A percentile compares a stretch with the other conserved stretches of the same genome.
These are phyloP conservation scores for Tachina lurida DNA, from an alignment of 2,888 invertebrate species.

Conservation along the genomic window DNA sequence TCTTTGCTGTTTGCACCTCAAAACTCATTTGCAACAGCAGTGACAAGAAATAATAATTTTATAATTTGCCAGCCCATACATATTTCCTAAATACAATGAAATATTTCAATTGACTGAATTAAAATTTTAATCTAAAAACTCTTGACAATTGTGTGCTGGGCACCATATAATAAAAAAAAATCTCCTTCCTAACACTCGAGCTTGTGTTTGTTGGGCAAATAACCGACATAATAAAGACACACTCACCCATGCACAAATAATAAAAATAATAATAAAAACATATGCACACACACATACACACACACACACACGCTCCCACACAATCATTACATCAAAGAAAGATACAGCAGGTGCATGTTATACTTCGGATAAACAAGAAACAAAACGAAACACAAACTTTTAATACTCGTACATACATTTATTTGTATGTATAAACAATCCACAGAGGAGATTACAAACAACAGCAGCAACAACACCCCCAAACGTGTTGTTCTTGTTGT, in stretches of 20 bases:
- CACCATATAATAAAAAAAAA: no score
- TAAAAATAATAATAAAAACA: no score
- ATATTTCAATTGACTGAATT: no score
- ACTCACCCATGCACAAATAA: background rate
- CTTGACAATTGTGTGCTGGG: no score
- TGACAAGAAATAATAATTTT: no score
- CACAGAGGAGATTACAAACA: slow-evolving; percentile 14
- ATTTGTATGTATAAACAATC: background rate
- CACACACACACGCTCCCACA: background rate
- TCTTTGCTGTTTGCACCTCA: no score
- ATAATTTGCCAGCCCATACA: no score
- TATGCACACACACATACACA: background rate
- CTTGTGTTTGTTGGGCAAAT: background rate
- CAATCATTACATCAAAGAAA: slow-evolving; percentile 1
- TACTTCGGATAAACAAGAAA: slow-evolving; percentile 16
- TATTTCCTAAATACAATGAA: no score
- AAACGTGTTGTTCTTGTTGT: background rate
- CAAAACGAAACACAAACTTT: background rate
- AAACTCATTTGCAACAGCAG: no score
- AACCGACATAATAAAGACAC: background rate
- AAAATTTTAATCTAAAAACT: no score
- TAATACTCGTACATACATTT: background rate
- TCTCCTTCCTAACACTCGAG: background rate
- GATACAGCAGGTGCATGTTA: slow-evolving; percentile 60
- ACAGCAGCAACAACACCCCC: background rate